Percentiles rank a stretch among this genome's conserved stretches.
Evolutionary conservation across 1,140 invertebrate genomes (phyloP).

Genomic region (Branchinecta lynchi): DNA sequence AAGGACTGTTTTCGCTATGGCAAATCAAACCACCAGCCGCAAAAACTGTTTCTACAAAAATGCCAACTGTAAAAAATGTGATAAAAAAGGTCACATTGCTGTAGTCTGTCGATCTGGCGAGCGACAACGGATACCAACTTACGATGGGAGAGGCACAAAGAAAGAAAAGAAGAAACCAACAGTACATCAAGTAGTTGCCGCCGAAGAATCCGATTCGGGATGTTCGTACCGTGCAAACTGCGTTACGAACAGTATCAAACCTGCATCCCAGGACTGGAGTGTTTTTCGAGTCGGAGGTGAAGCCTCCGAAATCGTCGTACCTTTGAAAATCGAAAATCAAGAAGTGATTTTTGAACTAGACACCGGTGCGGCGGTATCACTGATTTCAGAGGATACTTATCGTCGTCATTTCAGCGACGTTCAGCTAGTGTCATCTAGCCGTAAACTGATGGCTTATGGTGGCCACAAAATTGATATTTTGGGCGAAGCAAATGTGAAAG

Average conservation of each 20-base stretch:
- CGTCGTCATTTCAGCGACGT: background rate
- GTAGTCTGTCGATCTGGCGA: constrained; percentile 16
- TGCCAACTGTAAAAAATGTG: background rate
- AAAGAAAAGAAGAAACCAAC: background rate
- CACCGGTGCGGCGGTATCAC: constrained; percentile 14
- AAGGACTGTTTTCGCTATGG: constrained; percentile 15
- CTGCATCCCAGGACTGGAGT: background rate
- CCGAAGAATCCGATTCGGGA: constrained; percentile 1
- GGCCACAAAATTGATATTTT: constrained; percentile 11
- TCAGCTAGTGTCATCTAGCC: background rate
- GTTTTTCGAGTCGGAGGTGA: background rate
- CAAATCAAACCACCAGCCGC: constrained; percentile 1
- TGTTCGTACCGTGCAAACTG: too few relatives aligned
- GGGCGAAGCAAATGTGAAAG: constrained; percentile 14
- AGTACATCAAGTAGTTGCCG: background rate
- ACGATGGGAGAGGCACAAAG: background rate
- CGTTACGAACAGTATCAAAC: too few relatives aligned
- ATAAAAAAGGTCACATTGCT: constrained; percentile 18
- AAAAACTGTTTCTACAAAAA: background rate
- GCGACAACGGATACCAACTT: too few relatives aligned
- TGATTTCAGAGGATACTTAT: constrained; percentile 13
- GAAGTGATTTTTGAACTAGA: constrained; percentile 14
- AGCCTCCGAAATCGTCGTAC: background rate
- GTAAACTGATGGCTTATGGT: constrained; percentile 1
- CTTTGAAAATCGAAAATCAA: background rate